Conservation (phyloP, 2,113 vertebrate genomes). For the human region GRCh38 chr6:155705501-155706000, state of each 20-base stretch:
- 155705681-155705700: not conserved
- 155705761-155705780: not conserved
- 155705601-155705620: not conserved
- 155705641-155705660: constrained; percentile 11
- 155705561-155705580: not conserved
- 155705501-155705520: not conserved
- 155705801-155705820: not conserved
- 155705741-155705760: not conserved
- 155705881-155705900: constrained; percentile 4
- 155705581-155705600: not conserved
- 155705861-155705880: not conserved
- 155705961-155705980: not conserved
- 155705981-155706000: not conserved
- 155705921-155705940: not conserved
- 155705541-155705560: not conserved
- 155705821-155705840: not conserved
- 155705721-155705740: constrained; percentile 9
- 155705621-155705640: not conserved
- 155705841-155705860: constrained; percentile 25
- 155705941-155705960: not conserved
- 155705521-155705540: not conserved
- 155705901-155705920: not conserved
- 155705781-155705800: not conserved
- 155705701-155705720: not conserved
- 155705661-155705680: not conserved